Conservation (phyloP, 2,888 invertebrate species). For the Chromoteleia sp. region DNA sequence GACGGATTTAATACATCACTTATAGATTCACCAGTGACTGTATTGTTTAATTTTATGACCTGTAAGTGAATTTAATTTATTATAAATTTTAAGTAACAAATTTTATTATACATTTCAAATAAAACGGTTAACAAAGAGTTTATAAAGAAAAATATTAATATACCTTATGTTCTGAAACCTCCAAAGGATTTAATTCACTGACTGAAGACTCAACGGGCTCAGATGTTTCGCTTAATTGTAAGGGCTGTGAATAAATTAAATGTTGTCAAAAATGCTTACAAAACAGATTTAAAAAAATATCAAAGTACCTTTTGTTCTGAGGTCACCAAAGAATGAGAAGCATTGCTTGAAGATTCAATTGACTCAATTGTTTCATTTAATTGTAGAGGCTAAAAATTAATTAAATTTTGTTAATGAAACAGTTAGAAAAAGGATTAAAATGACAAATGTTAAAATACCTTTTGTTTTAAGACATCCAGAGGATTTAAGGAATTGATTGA, state of each 20-base stretch:
- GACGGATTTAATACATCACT: conserved; percentile 3
- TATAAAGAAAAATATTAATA: too few species aligned
- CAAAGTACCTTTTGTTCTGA: conserved; percentile 1
- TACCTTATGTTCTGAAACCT: conserved; percentile 12
- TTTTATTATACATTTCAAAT: too few species aligned
- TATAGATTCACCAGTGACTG: not conserved
- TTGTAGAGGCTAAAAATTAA: conserved; percentile 6
- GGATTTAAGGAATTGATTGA: too few species aligned
- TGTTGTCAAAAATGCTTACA: not conserved
- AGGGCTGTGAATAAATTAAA: not conserved
- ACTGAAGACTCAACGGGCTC: conserved; percentile 2
- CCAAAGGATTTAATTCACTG: not conserved
- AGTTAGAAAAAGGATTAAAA: too few species aligned
- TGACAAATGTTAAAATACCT: conserved; percentile 1
- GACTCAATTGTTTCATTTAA: not conserved
- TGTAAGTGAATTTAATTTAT: not conserved
- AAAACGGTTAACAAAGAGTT: too few species aligned
- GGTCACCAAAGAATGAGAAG: not conserved
- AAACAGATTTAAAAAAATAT: too few species aligned
- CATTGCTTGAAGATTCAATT: conserved; percentile 2
- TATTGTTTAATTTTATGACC: not conserved
- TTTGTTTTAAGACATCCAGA: not conserved
- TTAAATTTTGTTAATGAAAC: too few species aligned
- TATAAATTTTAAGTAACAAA: too few species aligned
- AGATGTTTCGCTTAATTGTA: conserved; percentile 15